These are phyloP conservation scores for Lycocerus yunnanus DNA, from an alignment of 2,888 invertebrate genomes.

Conservation along the genomic window DNA sequence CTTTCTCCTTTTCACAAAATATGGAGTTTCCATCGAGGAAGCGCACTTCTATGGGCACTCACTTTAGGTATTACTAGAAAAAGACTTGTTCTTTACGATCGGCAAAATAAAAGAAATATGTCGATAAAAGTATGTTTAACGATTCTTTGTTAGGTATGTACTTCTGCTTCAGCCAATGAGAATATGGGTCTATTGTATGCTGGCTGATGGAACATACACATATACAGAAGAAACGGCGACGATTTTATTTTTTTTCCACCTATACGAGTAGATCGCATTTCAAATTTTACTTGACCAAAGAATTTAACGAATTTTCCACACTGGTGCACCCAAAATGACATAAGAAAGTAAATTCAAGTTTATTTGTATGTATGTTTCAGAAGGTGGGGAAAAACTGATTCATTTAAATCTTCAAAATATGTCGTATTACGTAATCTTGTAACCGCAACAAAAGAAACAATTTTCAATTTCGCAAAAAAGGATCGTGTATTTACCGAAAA, in stretches of 20 bases:
- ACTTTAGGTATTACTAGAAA: background rate
- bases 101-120: background rate
- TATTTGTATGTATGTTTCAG: background rate
- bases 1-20: background rate
- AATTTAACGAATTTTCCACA: background rate
- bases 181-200: background rate
- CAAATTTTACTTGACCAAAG: background rate
- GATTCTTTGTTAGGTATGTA: slow-evolving; percentile 3
- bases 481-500: background rate
- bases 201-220: background rate
- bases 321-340: background rate
- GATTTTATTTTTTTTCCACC: too few species aligned
- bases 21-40: background rate
- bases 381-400: background rate
- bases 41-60: background rate
- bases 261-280: too few species aligned
- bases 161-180: background rate
- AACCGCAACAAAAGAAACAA: background rate
- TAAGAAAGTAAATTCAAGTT: background rate
- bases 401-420: background rate
- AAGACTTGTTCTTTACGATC: background rate
- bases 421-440: background rate
- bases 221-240: background rate
- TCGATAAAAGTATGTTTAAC: slow-evolving; percentile 1
- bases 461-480: background rate